Base-by-base conservation (phyloP, 2,888 invertebrate genomes). In the Pyralis farinalis region DNA sequence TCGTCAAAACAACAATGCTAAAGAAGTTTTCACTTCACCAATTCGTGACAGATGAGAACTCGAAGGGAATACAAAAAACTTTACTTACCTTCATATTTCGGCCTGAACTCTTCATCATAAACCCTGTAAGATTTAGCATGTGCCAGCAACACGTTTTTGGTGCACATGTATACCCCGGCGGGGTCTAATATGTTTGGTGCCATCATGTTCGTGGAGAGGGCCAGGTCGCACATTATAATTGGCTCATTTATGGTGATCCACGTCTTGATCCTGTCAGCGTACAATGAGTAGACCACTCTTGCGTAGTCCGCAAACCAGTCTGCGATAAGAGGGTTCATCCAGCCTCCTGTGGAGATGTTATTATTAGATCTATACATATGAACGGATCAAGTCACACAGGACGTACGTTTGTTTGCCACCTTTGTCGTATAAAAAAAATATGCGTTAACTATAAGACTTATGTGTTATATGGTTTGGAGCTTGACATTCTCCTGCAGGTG, bases 221-320 rank as follows among this genome's bases (percentile, higher is more conserved):
- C 70, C 0, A 46, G 40, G 8, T 79, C 75, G 44, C 90, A 90
- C 1, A 85, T 51, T 1, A 77, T 47, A 12, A 70, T 63, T 0
- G 94, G 94, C 56, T 95, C 95, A 64, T 95, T 95, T 41, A 95
- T 88, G 0, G 95, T 95, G 0, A 93, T 86, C 94, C 94, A 95
- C 29, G 83, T 71, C 64, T 89, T 91, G 1, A 94, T 92, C 10
- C 92, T 87, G 53, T 91, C 91, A 0, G 91, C 93, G 51, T 83
- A 93, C 46, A 91, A 77, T 1, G 80, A 75, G 60, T 86, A 91
- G 0, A 90, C 72, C 0, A 92, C 57, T 9, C 86, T 81, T 0
- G 93, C 91, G 58, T 91, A 94, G 53, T 92, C 91, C n/a, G 71
- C 83, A 53, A 92, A 93, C 71, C 91, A 87, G n/a, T 92, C 87